These are phyloP conservation scores for Hippocampus mohnikei DNA, from an alignment of 2,113 vertebrate species.

Conservation along the genomic window DNA sequence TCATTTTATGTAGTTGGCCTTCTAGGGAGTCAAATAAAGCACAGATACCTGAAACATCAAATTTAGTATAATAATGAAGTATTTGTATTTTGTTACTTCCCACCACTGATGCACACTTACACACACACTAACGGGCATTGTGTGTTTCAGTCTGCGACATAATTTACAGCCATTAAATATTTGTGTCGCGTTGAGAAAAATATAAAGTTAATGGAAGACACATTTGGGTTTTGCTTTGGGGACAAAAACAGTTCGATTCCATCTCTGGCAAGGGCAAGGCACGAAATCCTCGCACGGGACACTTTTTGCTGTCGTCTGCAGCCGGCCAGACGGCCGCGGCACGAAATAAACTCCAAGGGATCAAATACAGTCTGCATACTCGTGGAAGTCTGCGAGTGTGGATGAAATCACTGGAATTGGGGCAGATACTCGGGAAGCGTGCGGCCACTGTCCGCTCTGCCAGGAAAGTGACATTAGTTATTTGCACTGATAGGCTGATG, in stretches of 20 bases:
- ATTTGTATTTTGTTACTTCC: no score
- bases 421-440: constrained; percentile 19
- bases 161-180: constrained; percentile 5
- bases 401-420: constrained; percentile 45
- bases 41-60: no score
- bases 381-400: constrained; percentile 36
- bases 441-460: constrained; percentile 31
- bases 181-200: constrained; percentile 13
- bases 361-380: constrained; percentile 44
- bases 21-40: background rate
- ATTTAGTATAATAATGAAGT: no score
- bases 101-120: background rate
- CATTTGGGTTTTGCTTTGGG: constrained; percentile 1
- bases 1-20: no score
- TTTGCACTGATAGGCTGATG: constrained; percentile 46
- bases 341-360: constrained; percentile 56
- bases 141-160: background rate
- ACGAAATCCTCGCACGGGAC: constrained; percentile 35
- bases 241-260: constrained; percentile 48
- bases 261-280: constrained; percentile 28
- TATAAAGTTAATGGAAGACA: constrained; percentile 18
- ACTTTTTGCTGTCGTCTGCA: constrained; percentile 25
- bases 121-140: background rate
- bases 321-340: constrained; percentile 50
- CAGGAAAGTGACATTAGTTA: constrained; percentile 52